These are phyloP conservation scores for Sinocyclocheilus grahami DNA, from an alignment of 2,113 vertebrate species.

Conservation along the genomic window DNA sequence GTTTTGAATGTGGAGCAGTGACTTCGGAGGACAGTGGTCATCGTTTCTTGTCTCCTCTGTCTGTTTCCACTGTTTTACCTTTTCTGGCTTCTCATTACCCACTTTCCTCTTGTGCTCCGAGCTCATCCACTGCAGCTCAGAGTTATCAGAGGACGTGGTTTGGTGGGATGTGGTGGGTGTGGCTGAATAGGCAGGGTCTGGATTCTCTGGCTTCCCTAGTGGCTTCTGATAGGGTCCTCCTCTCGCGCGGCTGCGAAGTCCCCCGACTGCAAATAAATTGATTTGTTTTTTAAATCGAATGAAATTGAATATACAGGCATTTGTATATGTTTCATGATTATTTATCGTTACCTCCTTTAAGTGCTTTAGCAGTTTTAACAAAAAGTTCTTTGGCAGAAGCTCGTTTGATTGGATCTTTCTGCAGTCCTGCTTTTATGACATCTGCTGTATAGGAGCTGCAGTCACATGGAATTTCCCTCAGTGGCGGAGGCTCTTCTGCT, in stretches of 20 bases:
- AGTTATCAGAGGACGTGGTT: conserved; percentile 43
- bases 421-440: conserved; percentile 85
- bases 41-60: conserved; percentile 32
- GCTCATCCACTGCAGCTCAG: conserved; percentile 56
- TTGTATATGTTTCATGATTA: not conserved
- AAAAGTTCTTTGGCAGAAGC: conserved; percentile 78
- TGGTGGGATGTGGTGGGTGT: conserved; percentile 52
- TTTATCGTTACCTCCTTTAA: conserved; percentile 79
- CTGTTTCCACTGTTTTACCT: conserved; percentile 37
- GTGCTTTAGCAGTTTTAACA: conserved; percentile 75
- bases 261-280: conserved; percentile 80
- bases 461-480: conserved; percentile 88
- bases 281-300: not conserved
- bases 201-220: conserved; percentile 57
- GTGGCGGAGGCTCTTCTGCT: conserved; percentile 87
- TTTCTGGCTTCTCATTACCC: conserved; percentile 11
- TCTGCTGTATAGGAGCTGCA: conserved; percentile 81
- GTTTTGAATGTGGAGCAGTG: conserved; percentile 64
- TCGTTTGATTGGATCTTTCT: conserved; percentile 85
- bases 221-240: conserved; percentile 84
- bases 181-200: not conserved
- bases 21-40: conserved; percentile 52
- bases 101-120: conserved; percentile 44
- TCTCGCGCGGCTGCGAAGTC: conserved; percentile 82
- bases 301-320: not conserved